These are phyloP conservation scores for Labeo calbasu DNA, from an alignment of 2,797 vertebrate species.

Conservation along the genomic window DNA sequence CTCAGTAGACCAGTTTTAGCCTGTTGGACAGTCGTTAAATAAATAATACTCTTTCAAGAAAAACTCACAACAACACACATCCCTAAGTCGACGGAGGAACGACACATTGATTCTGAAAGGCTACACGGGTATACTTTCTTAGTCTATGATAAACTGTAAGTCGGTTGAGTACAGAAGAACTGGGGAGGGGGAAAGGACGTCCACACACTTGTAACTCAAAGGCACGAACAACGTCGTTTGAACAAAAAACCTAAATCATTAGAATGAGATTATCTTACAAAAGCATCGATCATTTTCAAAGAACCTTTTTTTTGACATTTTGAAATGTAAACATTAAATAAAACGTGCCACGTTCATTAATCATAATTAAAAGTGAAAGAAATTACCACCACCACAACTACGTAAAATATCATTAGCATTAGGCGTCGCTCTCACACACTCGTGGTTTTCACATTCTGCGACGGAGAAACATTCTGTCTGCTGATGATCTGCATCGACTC, in stretches of 20 bases:
- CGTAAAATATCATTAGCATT: slow-evolving; percentile 27
- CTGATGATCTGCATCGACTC: slow-evolving; percentile 47
- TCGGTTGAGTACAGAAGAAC: slow-evolving; percentile 19
- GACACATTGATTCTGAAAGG: slow-evolving; percentile 50
- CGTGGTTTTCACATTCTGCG: slow-evolving; percentile 43
- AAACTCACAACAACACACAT: slow-evolving; percentile 21
- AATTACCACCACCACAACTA: slow-evolving; percentile 32
- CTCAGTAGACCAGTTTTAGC: slow-evolving; percentile 26
- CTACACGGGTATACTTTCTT: slow-evolving; percentile 49
- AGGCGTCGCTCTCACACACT: slow-evolving; percentile 27
- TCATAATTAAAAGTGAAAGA: slow-evolving; percentile 26
- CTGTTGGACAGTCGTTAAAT: slow-evolving; percentile 38
- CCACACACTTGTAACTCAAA: slow-evolving; percentile 64
- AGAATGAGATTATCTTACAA: slow-evolving; percentile 49
- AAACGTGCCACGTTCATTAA: slow-evolving; percentile 44
- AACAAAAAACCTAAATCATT: slow-evolving; percentile 29
- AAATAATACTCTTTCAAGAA: slow-evolving; percentile 43
- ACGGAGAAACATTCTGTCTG: slow-evolving; percentile 52
- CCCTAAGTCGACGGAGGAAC: slow-evolving; percentile 20
- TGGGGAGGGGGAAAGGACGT: neutral
- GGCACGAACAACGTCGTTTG: slow-evolving; percentile 70
- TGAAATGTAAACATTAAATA: slow-evolving; percentile 65
- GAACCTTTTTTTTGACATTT: slow-evolving; percentile 34
- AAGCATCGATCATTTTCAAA: slow-evolving; percentile 5
- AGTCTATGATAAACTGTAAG: slow-evolving; percentile 39